Base-by-base conservation (phyloP, 2,888 invertebrate genomes). In the Drosophila formosana region DNA sequence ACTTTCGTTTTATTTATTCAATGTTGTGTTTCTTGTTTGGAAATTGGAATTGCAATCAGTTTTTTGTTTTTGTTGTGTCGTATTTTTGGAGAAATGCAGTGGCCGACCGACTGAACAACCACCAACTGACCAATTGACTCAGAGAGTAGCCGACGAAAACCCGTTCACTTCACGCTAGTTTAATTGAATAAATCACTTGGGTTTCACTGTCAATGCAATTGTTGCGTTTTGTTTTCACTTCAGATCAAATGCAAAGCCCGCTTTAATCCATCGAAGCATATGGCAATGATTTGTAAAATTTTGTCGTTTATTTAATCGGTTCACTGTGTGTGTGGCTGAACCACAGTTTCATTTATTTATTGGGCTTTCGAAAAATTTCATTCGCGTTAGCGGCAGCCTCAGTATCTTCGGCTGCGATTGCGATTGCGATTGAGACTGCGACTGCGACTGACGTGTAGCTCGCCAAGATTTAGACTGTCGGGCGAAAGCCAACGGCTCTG, bases 381-480 rank as follows among this genome's bases (percentile, higher is more conserved):
- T 47, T 46, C 50, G 26, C 61, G 64, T 47, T 43, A 47, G 26
- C 61, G 64, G 37, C 47, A 6, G 43, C n/a, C n/a, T 47, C 34
- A n/a, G 8, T 41, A n/a, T 6, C 37, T 37, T 37, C 13, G 26
- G 37, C 46, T 34, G 23, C 37, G 55, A 26, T 28, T 37, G 3
- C 13, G 50, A 39, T 47, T 50, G 41, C 41, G 50, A 52, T 28
- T 53, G 34, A 50, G 60, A 23, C 28, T 52, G 72, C 64, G 67
- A 13, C 39, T 74, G 79, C 88, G 87, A 85, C 88, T 74, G 81
- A 26, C 65, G 66, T 71, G 60, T 34, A 69, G 78, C 84, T 78
- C 87, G 85, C 79, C 68, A 80, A 74, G 73, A 82, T 64, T 80
- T 69, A 51, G 68, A 88, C 88, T 88, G 88, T 68, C 84, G 80